Base-by-base conservation (phyloP, 2,888 invertebrate genomes). In the Lordiphosa fenestrarum region DNA sequence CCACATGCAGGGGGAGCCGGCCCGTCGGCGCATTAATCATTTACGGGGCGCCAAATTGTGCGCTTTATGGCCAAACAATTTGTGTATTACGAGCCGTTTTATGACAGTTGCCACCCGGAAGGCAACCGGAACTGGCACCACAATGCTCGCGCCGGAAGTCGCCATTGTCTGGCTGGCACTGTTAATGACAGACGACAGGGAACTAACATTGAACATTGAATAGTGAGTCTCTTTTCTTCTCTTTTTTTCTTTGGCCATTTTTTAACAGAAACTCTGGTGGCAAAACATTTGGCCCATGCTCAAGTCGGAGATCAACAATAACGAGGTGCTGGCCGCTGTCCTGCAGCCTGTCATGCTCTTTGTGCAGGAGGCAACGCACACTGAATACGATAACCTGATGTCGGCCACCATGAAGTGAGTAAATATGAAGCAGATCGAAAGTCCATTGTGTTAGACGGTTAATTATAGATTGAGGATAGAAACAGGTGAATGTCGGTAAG, bases 191-290 rank as follows among this genome's bases (percentile, higher is more conserved):
- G 48, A 19, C 19, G 2, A 3, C 60, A 55, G 66, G 55, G 67
- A 61, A 19, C 19, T 19, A 4, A 19, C 19, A 19, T 19, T 4
- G 19, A 2, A 54, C 67, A 33, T 42, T 53, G 7, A 33, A 13
- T 46, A 39, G 42, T 54, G n/a, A n/a, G n/a, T 15, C 15, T 15
- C 15, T 2, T 15, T 61, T 66, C 42, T 33, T 48, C 9, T 39
- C 67, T 90, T 91, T 50, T 54, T 66, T 23, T 7, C 33, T n/a
- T 39, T 49, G 12, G 19, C 19, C 1, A 19, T 40, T 40, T 69
- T 75, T n/a, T n/a, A n/a, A 50, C 92, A 98, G 98, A 98, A 98
- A 95, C 91, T 98, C 50, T 95, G 97, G 92, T 98, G 96, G 92
- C 96, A 96, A 88, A 96, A 96, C 89, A 94, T 98, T 47, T 97